Base-by-base conservation (phyloP, 2,888 invertebrate genomes). In the Adelphocoris suturalis region DNA sequence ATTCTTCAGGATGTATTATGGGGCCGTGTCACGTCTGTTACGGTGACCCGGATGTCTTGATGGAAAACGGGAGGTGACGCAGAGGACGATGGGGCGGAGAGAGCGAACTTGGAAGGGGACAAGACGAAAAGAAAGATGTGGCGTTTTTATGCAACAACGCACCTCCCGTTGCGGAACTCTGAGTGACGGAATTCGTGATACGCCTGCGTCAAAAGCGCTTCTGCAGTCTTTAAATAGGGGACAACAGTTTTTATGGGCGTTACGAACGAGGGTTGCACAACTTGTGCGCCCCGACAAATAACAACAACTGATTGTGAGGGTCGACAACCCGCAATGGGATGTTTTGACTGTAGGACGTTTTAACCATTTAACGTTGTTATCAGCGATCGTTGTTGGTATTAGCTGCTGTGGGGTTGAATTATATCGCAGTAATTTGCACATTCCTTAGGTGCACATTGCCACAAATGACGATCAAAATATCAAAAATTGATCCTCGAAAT, bases 181-280 rank as follows among this genome's bases (percentile, higher is more conserved):
- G 19, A n/a, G 61, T 61, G 61, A 61, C 61, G 19, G 61, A 61
- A 61, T 61, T 19, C 61, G 61, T 19, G 61, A 61, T 61, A 61
- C 0, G 61, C 9, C 61, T 19, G 61, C 16, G 61, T 61, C 61
- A 61, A 61, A 61, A 61, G 61, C 61, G 3, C 61, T 61, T 19
- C 61, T 61, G 61, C 61, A 61, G 61, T 61, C 61, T 61, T 61
- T 19, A 61, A 61, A 61, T 61, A 61, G 61, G 61, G 61, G 61
- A 61, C 19, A 61, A 7, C 61, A 19, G 61, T 61, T 61, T 61
- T 61, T 61, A n/a, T 61, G 16, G 19, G 61, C 19, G 19, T 61
- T 61, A 61, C 61, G 19, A n/a, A 61, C 3, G 61, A 19, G 52
- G n/a, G 19, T 61, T 61, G 61, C 61, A 61, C 61, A 61, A 61